phyloP scores from a whole-genome alignment of 2,888 invertebrate species.

The Orthonevra nobilis region DNA sequence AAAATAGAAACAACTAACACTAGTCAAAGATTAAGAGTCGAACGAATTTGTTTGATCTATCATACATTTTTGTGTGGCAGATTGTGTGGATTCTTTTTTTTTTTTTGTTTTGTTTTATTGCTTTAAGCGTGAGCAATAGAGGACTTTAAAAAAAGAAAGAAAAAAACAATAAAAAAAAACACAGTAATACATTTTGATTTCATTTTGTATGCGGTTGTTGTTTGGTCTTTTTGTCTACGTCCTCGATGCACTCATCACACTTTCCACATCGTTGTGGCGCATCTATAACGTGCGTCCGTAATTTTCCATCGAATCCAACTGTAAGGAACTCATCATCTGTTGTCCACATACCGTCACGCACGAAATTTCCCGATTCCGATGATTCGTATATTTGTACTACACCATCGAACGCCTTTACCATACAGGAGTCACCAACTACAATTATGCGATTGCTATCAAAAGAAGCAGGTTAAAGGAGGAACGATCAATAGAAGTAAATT shows the following conservation, averaged over 20 bases:
- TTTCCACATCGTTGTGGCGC: slow-evolving; percentile 65
- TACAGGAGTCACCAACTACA: slow-evolving; percentile 65
- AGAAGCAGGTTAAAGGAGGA: too few species aligned
- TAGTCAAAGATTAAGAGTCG: slow-evolving; percentile 58
- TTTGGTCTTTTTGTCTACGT: slow-evolving; percentile 42
- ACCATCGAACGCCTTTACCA: slow-evolving; percentile 61
- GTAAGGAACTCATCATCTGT: slow-evolving; percentile 59
- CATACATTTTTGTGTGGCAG: too few species aligned
- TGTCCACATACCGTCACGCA: slow-evolving; percentile 60
- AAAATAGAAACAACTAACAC: slow-evolving; percentile 56
- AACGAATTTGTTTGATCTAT: slow-evolving; percentile 39
- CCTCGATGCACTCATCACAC: slow-evolving; percentile 51
- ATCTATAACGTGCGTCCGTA: slow-evolving; percentile 61
- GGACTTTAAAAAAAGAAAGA: slow-evolving; percentile 15
- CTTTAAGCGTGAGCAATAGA: slow-evolving; percentile 46
- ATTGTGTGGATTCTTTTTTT: slow-evolving; percentile 2
- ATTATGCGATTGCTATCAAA: slow-evolving; percentile 35
- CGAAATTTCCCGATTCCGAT: slow-evolving; percentile 56
- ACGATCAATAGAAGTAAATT: not conserved
- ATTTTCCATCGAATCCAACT: slow-evolving; percentile 61
- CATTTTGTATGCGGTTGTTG: slow-evolving; percentile 11
- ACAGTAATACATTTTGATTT: not conserved
- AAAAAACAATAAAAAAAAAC: slow-evolving; percentile 15
- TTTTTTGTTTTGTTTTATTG: slow-evolving; percentile 35
- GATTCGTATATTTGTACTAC: slow-evolving; percentile 65